Evolutionary conservation across 1,140 invertebrate species (phyloP).

Genomic region (Drosophila baimaii): DNA sequence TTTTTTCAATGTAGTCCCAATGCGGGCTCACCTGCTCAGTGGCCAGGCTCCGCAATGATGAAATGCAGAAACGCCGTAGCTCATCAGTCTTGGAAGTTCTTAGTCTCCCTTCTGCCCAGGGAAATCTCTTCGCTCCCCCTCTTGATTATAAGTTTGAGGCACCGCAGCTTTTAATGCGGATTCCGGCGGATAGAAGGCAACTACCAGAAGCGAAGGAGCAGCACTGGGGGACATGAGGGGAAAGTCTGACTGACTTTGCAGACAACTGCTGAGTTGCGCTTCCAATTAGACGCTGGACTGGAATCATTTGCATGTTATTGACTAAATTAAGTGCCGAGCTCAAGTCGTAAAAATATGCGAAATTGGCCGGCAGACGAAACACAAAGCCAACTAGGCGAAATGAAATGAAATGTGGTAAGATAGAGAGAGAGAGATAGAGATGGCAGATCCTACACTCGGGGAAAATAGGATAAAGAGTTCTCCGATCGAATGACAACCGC

Average conservation of each 20-base stretch:
- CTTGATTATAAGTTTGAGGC: slow-evolving; percentile 65
- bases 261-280: slow-evolving; percentile 60
- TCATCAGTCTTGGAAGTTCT: slow-evolving; percentile 58
- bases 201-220: slow-evolving; percentile 1
- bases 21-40: slow-evolving; percentile 12
- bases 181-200: slow-evolving; percentile 21
- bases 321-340: slow-evolving; percentile 72
- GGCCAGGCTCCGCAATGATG: slow-evolving; percentile 33
- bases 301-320: slow-evolving; percentile 80
- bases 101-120: slow-evolving; percentile 6
- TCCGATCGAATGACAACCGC: slow-evolving; percentile 18
- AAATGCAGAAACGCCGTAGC: slow-evolving; percentile 67
- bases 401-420: slow-evolving; percentile 60
- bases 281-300: slow-evolving; percentile 70
- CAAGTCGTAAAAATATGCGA: slow-evolving; percentile 62
- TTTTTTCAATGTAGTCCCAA: slow-evolving; percentile 21
- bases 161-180: slow-evolving; percentile 59
- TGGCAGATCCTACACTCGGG: no score
- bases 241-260: slow-evolving; percentile 32
- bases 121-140: slow-evolving; percentile 36
- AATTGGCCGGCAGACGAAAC: slow-evolving; percentile 43
- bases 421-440: no score
- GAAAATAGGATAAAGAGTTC: no score
- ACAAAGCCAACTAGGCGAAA: slow-evolving; percentile 60
- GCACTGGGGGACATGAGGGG: slow-evolving; percentile 7